phyloP scores from a whole-genome alignment of 35 echinoderm and acorn worm genomes.

The Stichopus chloronotus region DNA sequence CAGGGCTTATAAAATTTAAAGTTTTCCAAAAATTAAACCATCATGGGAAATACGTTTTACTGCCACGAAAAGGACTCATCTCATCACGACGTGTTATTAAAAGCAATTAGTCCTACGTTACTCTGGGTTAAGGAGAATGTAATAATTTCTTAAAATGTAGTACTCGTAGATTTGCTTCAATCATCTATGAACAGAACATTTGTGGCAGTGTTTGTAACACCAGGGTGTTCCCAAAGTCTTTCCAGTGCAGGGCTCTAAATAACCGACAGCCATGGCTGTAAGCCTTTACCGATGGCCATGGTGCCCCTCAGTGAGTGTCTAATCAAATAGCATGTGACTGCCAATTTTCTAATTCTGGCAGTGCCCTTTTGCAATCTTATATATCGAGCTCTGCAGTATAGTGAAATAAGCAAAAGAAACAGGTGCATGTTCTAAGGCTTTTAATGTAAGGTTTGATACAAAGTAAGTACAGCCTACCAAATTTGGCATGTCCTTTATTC shows the following conservation, averaged over 20 bases:
- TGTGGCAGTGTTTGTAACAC: too few relatives aligned
- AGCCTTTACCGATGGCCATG: too few relatives aligned
- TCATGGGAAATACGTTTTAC: not conserved
- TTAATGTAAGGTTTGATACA: not conserved
- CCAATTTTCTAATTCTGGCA: not conserved
- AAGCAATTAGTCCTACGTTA: not conserved
- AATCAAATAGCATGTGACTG: too few relatives aligned
- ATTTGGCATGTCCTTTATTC: constrained; percentile 4
- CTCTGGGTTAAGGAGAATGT: not conserved
- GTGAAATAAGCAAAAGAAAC: not conserved
- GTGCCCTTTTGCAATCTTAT: not conserved
- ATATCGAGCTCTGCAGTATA: not conserved
- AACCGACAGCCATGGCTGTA: too few relatives aligned
- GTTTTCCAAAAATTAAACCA: constrained; percentile 3
- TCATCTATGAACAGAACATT: not conserved
- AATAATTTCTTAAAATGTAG: not conserved
- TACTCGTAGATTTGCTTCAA: not conserved
- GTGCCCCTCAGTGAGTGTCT: too few relatives aligned
- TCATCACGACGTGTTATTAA: not conserved
- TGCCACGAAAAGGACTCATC: not conserved
- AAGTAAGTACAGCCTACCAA: not conserved
- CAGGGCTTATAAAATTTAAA: not conserved
- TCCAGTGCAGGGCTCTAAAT: too few relatives aligned
- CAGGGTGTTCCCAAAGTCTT: too few relatives aligned
- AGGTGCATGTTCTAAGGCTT: not conserved